A percentile compares a stretch with the other conserved stretches of the same genome.
Evolutionary conservation across 1,140 invertebrate species (phyloP).

Genomic region (Sycophaga agraensis): DNA sequence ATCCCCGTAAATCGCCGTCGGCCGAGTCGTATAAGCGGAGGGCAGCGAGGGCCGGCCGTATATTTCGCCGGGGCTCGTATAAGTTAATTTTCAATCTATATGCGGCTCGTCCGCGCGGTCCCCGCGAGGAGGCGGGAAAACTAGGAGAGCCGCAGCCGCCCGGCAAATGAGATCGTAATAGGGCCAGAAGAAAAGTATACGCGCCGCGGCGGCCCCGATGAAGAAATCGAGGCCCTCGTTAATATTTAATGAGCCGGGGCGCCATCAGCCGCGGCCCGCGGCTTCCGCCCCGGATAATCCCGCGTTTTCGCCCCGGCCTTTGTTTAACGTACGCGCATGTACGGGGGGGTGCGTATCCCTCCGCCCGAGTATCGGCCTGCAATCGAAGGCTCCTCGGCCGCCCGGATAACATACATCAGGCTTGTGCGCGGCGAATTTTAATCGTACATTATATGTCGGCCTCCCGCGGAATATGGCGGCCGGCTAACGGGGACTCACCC

Average conservation of each 20-base stretch:
- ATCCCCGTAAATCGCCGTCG: not conserved
- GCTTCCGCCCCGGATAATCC: no score
- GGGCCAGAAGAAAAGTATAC: not conserved
- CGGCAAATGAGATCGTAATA: constrained; percentile 20
- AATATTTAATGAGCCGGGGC: constrained; percentile 57
- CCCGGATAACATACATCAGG: no score
- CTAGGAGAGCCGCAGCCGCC: not conserved
- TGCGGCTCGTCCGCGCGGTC: constrained; percentile 41
- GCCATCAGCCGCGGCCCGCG: constrained; percentile 23
- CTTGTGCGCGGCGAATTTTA: no score
- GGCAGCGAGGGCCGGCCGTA: constrained; percentile 34
- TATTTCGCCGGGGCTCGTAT: constrained; percentile 59
- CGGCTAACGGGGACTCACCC: no score
- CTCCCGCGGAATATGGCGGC: no score
- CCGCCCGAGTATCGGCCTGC: no score
- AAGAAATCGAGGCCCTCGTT: constrained; percentile 60
- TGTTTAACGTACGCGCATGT: no score
- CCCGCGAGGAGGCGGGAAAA: not conserved
- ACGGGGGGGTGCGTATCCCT: no score
- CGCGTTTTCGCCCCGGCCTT: no score
- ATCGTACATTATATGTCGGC: no score
- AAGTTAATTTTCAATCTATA: constrained; percentile 62
- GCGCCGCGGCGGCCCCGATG: constrained; percentile 32
- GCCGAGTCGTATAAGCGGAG: not conserved
- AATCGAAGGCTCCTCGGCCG: no score